These are phyloP conservation scores for Carassius gibelio DNA, from an alignment of 2,113 vertebrate species.

Conservation along the genomic window DNA sequence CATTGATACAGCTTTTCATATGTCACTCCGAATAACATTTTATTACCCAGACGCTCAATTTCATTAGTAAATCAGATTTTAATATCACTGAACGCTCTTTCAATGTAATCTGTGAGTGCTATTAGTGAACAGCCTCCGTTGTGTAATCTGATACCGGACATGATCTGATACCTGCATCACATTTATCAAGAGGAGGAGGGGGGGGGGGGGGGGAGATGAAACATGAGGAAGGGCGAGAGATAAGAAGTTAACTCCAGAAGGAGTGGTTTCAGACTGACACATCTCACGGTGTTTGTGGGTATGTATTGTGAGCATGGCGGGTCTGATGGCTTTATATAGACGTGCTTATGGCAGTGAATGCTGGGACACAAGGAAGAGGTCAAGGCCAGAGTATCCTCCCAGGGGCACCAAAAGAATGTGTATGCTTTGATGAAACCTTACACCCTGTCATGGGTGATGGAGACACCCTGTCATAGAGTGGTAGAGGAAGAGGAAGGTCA, in stretches of 20 bases:
- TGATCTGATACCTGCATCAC: constrained; percentile 39
- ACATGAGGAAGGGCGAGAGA: neutral
- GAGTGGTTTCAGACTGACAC: too few species aligned
- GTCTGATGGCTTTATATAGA: neutral
- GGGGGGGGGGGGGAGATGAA: neutral
- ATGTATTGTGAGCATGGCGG: neutral
- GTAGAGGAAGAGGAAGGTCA: neutral
- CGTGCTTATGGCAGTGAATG: constrained; percentile 3
- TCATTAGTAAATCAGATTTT: constrained; percentile 31
- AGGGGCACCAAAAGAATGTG: neutral
- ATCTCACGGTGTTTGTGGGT: neutral
- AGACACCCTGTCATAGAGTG: neutral
- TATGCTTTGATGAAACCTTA: constrained; percentile 33
- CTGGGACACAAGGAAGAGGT: constrained; percentile 4
- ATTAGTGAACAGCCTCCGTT: constrained; percentile 23
- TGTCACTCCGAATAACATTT: constrained; percentile 28
- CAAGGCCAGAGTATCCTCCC: neutral
- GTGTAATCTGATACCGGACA: constrained; percentile 34
- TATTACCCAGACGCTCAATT: constrained; percentile 20
- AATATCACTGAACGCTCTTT: constrained; percentile 16
- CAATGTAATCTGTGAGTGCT: constrained; percentile 5
- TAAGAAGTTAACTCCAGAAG: neutral
- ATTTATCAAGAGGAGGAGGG: constrained; percentile 2
- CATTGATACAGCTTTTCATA: neutral
- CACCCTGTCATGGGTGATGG: neutral